Conservation (phyloP, 2,888 invertebrate species). For the Stomorhina lunata region DNA sequence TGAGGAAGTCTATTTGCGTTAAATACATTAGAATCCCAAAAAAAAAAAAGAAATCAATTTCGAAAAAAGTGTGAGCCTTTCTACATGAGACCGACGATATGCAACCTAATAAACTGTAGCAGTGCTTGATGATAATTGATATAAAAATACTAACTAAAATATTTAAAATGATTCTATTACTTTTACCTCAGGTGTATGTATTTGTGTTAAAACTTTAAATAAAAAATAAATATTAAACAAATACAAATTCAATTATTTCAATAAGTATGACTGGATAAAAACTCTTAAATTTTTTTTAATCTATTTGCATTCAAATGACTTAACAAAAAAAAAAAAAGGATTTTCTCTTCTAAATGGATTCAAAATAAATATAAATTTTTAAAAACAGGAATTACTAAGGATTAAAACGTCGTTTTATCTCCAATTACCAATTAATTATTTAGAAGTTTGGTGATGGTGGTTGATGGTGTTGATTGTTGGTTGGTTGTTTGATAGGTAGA, state of each 20-base stretch:
- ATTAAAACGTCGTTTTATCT: slow-evolving; percentile 60
- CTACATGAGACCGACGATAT: no score
- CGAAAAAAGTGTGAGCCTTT: no score
- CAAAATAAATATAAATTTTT: slow-evolving; percentile 11
- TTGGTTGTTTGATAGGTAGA: slow-evolving; percentile 17
- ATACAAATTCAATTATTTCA: background rate
- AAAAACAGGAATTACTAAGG: slow-evolving; percentile 49
- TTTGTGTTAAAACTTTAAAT: no score
- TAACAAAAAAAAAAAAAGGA: slow-evolving; percentile 21
- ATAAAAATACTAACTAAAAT: no score
- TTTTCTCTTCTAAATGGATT: slow-evolving; percentile 39
- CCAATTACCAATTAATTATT: slow-evolving; percentile 60
- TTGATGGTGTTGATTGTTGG: slow-evolving; percentile 48
- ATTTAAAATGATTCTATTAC: no score
- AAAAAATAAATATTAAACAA: background rate
- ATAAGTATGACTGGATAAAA: background rate
- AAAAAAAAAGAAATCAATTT: no score
- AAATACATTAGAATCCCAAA: no score
- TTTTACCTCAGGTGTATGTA: no score
- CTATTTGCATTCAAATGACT: slow-evolving; percentile 56
- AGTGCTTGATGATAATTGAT: no score
- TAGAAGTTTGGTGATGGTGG: slow-evolving; percentile 48
- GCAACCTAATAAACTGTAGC: no score
- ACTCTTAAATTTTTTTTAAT: slow-evolving; percentile 19
- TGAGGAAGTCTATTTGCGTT: no score